A percentile compares a stretch with the other conserved stretches of the same genome.
phyloP scores from a whole-genome alignment of 2,113 vertebrate species.

The Semicossyphus pulcher region DNA sequence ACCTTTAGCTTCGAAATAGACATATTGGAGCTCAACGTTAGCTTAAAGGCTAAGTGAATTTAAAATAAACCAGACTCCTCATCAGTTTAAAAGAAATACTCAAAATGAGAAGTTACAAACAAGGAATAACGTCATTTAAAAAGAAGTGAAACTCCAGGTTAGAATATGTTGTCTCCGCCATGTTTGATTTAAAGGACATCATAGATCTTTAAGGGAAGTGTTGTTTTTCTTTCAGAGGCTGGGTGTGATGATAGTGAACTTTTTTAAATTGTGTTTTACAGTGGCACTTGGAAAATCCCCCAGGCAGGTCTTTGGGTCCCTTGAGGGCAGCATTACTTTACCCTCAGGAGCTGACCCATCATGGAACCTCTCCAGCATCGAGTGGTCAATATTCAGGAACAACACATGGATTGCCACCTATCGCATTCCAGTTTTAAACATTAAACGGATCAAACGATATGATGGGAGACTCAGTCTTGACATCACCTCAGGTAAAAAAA shows the following conservation, averaged over 20 bases:
- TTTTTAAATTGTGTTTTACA: neutral
- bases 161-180: too few species aligned
- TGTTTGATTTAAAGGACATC: too few species aligned
- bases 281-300: neutral
- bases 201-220: too few species aligned
- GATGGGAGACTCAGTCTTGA: constrained; percentile 41
- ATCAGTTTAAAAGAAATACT: too few species aligned
- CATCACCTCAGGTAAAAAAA: constrained; percentile 11
- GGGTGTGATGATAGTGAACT: neutral
- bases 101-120: too few species aligned
- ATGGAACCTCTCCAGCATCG: neutral
- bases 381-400: constrained; percentile 68
- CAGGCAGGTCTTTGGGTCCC: fast-evolving
- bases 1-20: too few species aligned
- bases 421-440: fast-evolving
- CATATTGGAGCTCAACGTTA: too few species aligned
- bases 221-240: neutral
- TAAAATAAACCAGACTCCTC: too few species aligned
- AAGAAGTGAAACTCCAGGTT: neutral
- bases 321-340: constrained; percentile 27
- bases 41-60: too few species aligned
- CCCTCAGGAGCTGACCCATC: neutral
- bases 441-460: fast-evolving
- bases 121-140: too few species aligned
- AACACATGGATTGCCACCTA: constrained; percentile 61